Evolutionary conservation across 2,113 vertebrate genomes (phyloP), one percentile per base, ranked within the genome.

Genomic region (Hymenochirus boettgeri): DNA sequence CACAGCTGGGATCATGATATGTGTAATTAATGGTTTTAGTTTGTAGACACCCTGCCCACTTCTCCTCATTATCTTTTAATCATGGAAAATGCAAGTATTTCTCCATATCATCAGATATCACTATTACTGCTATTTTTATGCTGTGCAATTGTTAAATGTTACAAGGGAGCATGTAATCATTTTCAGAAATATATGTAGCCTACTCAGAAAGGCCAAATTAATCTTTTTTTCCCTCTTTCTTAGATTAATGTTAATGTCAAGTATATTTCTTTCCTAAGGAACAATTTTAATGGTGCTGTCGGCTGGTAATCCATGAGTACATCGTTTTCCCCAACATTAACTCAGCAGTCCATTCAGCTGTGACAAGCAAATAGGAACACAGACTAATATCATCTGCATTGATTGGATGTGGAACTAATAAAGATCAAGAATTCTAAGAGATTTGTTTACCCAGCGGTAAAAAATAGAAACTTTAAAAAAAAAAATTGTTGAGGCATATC

Each of bases 271-370:
- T 75, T 50, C 33, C 50, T 74, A 71, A 76, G 57, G 58, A 75
- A 73, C 31, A 55, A 3, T 75, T 81, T 78, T 81, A 79, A 77
- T 76, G 60, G 61, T 35, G 55, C 19, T 65, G 54, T 74, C 0
- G 2, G 63, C 74, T 69, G 24, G n/a, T 76, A 77, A 77, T 71
- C 57, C 65, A 55, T 71, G 57, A 71, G 46, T 27, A 46, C 70
- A 63, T 21, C 70, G 15, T 3, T 75, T 72, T 65, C 23, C 19
- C 46, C 18, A 48, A 46, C n/a, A 23, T 7, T 57, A 57, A 33
- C 17, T 74, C 11, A 76, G 57, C 42, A 73, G 67, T 71, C 3
- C 42, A 47, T 58, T 62, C 71, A 81, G 2, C 22, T 42, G 55
- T 59, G 62, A 77, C 47, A 62, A 21, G 42, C 2, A 18, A 76